Conservation (phyloP, 2,113 vertebrate species). For the Acanthisitta chloris region DNA sequence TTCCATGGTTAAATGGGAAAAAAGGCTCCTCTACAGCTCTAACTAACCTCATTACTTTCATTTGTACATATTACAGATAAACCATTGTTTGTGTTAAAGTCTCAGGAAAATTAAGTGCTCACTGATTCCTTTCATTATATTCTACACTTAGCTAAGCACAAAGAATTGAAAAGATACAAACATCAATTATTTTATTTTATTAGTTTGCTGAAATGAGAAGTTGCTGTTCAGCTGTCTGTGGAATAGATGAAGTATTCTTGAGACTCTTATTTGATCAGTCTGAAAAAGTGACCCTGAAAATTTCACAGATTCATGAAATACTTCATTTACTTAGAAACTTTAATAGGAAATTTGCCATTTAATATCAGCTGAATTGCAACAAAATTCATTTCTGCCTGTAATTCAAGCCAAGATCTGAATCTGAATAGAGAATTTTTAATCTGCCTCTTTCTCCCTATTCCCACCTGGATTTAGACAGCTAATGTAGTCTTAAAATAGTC, state of each 20-base stretch:
- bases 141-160: background rate
- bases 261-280: background rate
- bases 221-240: background rate
- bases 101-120: background rate
- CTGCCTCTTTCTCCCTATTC: background rate
- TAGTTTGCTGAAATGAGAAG: background rate
- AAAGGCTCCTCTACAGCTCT: background rate
- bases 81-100: background rate
- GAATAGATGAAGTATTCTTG: background rate
- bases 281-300: background rate
- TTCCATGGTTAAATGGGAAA: background rate
- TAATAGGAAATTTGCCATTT: background rate
- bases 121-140: background rate
- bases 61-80: background rate
- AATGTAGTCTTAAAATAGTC: background rate
- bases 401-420: background rate
- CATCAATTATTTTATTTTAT: background rate
- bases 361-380: background rate
- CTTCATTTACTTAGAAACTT: background rate
- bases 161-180: background rate
- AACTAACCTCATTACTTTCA: background rate
- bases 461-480: background rate
- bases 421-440: background rate
- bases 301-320: background rate
- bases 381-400: background rate